Evolutionary conservation across 2,888 invertebrate species (phyloP).

Genomic region (Thymelicus sylvestris): DNA sequence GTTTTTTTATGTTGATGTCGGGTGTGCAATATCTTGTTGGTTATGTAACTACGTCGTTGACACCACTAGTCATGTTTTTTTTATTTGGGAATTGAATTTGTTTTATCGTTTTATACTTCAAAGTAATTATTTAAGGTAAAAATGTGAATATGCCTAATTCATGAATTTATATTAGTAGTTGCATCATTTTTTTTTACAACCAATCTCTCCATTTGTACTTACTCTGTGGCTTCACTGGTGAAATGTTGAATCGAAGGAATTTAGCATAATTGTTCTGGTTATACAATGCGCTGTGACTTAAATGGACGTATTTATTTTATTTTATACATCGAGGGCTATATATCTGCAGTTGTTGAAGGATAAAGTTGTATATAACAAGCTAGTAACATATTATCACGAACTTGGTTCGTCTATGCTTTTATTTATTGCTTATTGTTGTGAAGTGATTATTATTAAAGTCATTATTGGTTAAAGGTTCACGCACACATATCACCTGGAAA

Average conservation of each 20-base stretch:
- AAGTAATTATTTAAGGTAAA: not conserved
- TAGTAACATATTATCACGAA: no score
- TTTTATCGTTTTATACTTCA: not conserved
- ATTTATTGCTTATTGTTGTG: no score
- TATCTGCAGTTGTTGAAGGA: not conserved
- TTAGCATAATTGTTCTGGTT: not conserved
- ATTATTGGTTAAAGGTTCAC: no score
- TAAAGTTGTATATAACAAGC: not conserved
- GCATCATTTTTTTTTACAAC: no score
- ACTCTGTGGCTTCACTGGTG: not conserved
- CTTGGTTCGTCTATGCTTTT: no score
- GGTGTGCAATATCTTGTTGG: no score
- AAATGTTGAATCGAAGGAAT: slow-evolving; percentile 4
- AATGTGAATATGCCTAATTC: not conserved
- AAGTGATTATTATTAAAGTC: no score
- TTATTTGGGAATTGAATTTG: not conserved
- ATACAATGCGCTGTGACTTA: not conserved
- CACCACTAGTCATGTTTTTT: no score
- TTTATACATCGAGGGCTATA: not conserved
- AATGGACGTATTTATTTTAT: not conserved
- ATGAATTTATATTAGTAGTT: not conserved
- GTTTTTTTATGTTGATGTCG: no score
- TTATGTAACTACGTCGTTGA: no score
- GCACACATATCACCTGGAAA: no score
- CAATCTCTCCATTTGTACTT: not conserved